Conservation (phyloP, 35 echinoderm and acorn worm species). For the Strongylocentrotus purpuratus region DNA sequence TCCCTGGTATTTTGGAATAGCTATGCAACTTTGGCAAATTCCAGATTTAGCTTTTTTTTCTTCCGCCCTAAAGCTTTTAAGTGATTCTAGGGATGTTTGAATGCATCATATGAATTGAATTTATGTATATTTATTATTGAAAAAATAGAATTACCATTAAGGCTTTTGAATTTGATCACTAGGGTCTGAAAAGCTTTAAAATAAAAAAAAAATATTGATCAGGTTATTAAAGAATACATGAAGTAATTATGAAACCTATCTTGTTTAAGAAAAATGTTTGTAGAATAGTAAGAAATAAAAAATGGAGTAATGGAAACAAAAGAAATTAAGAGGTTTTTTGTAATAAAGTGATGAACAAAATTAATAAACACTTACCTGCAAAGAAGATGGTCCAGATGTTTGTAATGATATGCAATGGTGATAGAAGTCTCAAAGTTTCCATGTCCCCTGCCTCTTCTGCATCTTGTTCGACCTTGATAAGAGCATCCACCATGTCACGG, state of each 20-base stretch:
- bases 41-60: neutral
- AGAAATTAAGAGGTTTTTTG: neutral
- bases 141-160: neutral
- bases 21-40: neutral
- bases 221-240: neutral
- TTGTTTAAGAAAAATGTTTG: too few relatives aligned
- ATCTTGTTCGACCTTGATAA: constrained; percentile 74
- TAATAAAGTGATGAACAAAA: neutral
- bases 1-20: neutral
- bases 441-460: constrained; percentile 73
- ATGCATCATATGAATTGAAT: neutral
- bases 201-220: neutral
- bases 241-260: too few relatives aligned
- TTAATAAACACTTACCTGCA: constrained; percentile 80
- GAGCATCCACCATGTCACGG: constrained; percentile 86
- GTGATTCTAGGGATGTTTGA: neutral
- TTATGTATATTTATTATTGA: neutral
- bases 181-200: neutral
- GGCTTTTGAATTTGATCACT: neutral
- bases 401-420: constrained; percentile 92
- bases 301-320: neutral
- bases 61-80: neutral
- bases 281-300: neutral
- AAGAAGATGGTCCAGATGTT: constrained; percentile 99
- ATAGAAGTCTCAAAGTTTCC: constrained; percentile 66